A percentile compares a stretch with the other conserved stretches of the same genome.
Evolutionary conservation across 2,113 vertebrate genomes (phyloP).

Genomic region (Cavia porcellus): DNA sequence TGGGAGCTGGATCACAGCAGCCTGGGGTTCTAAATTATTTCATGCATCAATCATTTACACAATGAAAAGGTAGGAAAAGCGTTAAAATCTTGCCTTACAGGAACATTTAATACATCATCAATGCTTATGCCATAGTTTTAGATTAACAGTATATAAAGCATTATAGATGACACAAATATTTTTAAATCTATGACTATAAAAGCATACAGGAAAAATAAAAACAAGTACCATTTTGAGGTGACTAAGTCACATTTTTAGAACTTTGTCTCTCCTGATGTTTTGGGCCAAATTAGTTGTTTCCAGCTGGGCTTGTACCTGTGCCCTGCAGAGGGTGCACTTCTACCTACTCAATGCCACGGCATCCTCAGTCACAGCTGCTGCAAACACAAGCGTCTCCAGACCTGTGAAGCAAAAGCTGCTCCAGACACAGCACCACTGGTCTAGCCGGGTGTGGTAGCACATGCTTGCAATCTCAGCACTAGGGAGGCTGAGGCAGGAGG

Average conservation of each 20-base stretch:
- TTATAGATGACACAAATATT: not conserved
- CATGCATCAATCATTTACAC: not conserved
- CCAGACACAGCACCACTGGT: not conserved
- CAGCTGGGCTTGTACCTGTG: not conserved
- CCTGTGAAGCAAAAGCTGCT: not conserved
- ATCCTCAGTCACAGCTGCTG: not conserved
- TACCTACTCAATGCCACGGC: not conserved
- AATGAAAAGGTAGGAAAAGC: slow-evolving; percentile 1
- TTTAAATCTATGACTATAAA: not conserved
- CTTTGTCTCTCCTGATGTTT: not conserved
- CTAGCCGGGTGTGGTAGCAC: not conserved
- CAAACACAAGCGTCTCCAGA: not conserved
- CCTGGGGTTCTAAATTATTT: not conserved
- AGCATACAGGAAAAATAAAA: not conserved
- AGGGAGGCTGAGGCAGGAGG: not conserved
- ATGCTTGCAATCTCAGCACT: not conserved
- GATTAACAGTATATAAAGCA: slow-evolving; percentile 16
- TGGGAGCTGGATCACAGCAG: not conserved
- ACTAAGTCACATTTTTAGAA: not conserved
- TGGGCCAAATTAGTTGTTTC: not conserved
- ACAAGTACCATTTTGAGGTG: not conserved
- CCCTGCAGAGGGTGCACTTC: not conserved
- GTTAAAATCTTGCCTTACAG: not conserved
- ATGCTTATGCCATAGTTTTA: not conserved
- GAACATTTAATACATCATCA: not conserved